Evolutionary conservation across 2,797 vertebrate species (phyloP), one percentile per base, ranked within the genome.

Genomic region (Melanotaenia pygmaea): DNA sequence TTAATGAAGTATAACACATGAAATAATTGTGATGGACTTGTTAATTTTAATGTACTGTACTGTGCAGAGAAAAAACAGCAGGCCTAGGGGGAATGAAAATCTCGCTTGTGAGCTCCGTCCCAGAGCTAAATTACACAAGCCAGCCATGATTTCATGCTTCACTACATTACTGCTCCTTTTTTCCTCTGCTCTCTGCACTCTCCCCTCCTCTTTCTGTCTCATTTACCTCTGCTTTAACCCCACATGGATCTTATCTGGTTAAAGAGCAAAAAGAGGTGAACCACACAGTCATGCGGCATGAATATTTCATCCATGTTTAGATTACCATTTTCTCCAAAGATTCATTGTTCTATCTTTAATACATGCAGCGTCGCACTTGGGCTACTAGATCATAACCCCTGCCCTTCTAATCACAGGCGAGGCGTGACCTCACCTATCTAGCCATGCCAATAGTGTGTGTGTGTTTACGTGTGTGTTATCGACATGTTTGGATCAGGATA

Each of bases 111-210:
- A 91, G 88, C 91, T 91, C 91, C 88, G 89, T 94, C 92, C 92
- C 84, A 84, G 86, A 92, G 93, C 89, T 89, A 94, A 94, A 95
- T 95, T 94, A 93, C 93, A 93, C 87, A 83, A 92, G 91, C 92
- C 90, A 86, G 90, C 91, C 87, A 88, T 94, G 94, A 95, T 95
- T 95, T 95, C 93, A 94, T 90, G 94, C 93, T 94, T 92, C 91
- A 89, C 89, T 90, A 90, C 91, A 86, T 92, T 85, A 92, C 90
- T 89, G 89, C 86, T 84, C 76, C 7, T 45, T 82, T 79, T 70
- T 81, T 74, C 66, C 77, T 74, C 61, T 74, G 74, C 81, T 86
- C 82, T 73, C 68, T 82, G 72, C 81, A 45, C 80, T 63, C 66
- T 64, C 70, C 67, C 75, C 72, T 78, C 80, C 83, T 80, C 82